Evolutionary conservation across 1,140 invertebrate genomes (phyloP).

Genomic region (Sycobia sp.): DNA sequence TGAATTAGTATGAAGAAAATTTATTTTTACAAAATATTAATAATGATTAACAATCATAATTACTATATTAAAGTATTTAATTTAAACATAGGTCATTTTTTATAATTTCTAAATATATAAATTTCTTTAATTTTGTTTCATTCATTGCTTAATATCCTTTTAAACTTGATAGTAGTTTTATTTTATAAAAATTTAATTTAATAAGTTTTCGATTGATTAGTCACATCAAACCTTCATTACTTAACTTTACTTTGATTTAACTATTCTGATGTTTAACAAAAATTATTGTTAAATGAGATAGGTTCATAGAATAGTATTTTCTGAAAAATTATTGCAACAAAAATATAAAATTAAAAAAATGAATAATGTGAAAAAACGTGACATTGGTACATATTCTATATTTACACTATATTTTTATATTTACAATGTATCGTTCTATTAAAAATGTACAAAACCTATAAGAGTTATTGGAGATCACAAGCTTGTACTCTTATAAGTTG

Average conservation of each 20-base stretch:
- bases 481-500: slow-evolving; percentile 35
- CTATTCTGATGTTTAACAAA: no score
- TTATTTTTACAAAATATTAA: slow-evolving; percentile 27
- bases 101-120: no score
- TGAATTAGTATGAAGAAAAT: slow-evolving; percentile 8
- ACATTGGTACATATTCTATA: slow-evolving; percentile 31
- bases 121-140: slow-evolving; percentile 3
- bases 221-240: no score
- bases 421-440: slow-evolving; percentile 41
- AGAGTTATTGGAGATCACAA: slow-evolving; percentile 34
- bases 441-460: slow-evolving; percentile 58
- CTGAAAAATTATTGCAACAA: slow-evolving; percentile 12
- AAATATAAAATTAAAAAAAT: slow-evolving; percentile 17
- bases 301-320: slow-evolving; percentile 14
- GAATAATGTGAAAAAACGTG: slow-evolving; percentile 21
- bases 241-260: no score
- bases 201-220: no score
- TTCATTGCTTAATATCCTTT: no score
- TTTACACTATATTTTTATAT: slow-evolving; percentile 38
- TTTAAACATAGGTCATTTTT: no score
- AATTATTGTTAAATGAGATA: no score
- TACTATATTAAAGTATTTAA: slow-evolving; percentile 14
- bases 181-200: no score
- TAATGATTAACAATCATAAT: slow-evolving; percentile 23
- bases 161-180: no score